Evolutionary conservation across 2,113 vertebrate species (phyloP).

Genomic region (Sphaerodactylus townsendi): DNA sequence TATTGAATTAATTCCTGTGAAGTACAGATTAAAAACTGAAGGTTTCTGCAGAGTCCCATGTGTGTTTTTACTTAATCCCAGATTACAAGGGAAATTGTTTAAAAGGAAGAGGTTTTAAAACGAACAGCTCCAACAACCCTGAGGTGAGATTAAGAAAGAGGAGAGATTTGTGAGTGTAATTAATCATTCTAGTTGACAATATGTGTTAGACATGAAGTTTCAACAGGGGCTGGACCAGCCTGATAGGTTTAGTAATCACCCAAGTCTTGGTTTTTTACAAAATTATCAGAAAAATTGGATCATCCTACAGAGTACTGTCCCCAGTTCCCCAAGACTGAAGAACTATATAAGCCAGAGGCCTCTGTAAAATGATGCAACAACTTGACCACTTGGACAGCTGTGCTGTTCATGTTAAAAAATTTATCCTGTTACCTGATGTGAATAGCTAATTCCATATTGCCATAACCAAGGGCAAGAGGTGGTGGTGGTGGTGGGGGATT

Average conservation of each 20-base stretch:
- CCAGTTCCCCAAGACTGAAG: not conserved
- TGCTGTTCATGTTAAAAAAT: not conserved
- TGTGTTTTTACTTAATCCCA: conserved; percentile 55
- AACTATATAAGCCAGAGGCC: not conserved
- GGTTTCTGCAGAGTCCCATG: conserved; percentile 42
- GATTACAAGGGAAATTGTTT: conserved; percentile 54
- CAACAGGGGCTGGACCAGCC: not conserved
- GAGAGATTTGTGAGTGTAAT: conserved; percentile 25
- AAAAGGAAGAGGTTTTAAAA: conserved; percentile 52
- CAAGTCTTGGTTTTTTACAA: not conserved
- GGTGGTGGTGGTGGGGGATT: too few species aligned
- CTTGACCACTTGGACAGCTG: not conserved
- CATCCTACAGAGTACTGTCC: not conserved
- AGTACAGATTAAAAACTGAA: conserved; percentile 50
- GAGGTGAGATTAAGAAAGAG: conserved; percentile 34
- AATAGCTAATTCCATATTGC: too few species aligned
- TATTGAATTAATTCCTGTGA: conserved; percentile 40
- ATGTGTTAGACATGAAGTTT: not conserved
- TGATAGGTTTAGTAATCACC: not conserved
- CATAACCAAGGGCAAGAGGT: too few species aligned
- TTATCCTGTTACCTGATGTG: too few species aligned
- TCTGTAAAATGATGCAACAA: too few species aligned
- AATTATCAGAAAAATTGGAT: not conserved
- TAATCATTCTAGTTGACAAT: conserved; percentile 1
- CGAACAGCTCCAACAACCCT: not conserved